phyloP scores from a whole-genome alignment of 2,888 invertebrate genomes.

The Lasiommata megera region DNA sequence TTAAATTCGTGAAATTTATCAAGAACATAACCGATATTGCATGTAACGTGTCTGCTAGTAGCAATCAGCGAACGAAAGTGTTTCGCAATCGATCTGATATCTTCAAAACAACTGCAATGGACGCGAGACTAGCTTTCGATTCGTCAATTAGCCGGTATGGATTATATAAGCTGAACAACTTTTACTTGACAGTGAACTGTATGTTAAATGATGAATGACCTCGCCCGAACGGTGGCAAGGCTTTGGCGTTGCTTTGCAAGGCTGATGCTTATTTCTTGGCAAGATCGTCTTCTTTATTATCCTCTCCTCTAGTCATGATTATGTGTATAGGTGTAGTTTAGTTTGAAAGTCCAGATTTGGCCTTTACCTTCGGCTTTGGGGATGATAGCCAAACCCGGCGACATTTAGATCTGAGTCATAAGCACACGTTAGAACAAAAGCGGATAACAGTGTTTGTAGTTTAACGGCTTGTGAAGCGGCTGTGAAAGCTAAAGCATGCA shows the following conservation, averaged over 20 bases:
- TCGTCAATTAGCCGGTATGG: conserved; percentile 26
- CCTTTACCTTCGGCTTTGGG: no score
- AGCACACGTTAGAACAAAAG: no score
- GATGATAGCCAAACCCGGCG: no score
- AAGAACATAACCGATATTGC: conserved; percentile 3
- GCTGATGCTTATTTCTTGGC: neutral
- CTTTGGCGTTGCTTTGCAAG: neutral
- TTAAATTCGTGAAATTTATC: neutral
- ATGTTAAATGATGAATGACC: conserved; percentile 41
- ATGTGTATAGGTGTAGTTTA: no score
- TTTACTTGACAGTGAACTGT: conserved; percentile 64
- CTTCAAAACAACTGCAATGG: conserved; percentile 22
- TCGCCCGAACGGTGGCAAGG: conserved; percentile 34
- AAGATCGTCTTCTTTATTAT: no score
- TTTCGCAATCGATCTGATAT: conserved; percentile 28
- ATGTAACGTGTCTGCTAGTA: conserved; percentile 8
- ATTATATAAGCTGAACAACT: conserved; percentile 42
- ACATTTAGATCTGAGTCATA: no score
- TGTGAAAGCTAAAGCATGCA: no score
- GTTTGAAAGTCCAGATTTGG: no score
- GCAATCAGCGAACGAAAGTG: conserved; percentile 25
- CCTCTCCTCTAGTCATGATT: no score
- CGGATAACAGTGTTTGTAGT: no score
- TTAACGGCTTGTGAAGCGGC: no score
- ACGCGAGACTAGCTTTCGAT: conserved; percentile 28